These are phyloP conservation scores for Patella depressa DNA, from an alignment of 2,888 invertebrate species.

Conservation along the genomic window DNA sequence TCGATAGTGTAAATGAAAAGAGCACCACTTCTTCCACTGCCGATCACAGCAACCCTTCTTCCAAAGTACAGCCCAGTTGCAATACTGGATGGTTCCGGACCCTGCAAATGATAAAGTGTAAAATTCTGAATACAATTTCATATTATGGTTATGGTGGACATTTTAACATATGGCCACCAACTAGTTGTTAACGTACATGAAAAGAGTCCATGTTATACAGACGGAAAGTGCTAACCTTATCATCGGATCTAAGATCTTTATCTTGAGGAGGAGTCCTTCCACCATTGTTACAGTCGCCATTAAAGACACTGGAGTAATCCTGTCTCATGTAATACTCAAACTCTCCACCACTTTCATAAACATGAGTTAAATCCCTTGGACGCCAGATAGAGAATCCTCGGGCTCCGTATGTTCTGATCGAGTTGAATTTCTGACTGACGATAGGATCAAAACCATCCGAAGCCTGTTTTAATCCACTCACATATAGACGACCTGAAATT, in stretches of 20 bases:
- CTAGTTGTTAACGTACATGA: no score
- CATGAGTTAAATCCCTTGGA: neutral
- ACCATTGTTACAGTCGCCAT: neutral
- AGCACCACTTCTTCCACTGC: neutral
- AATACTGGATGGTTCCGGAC: slow-evolving; percentile 1
- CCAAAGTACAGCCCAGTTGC: neutral
- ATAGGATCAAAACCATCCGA: neutral
- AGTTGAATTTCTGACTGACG: neutral
- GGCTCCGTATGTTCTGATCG: slow-evolving; percentile 2
- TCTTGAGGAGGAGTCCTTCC: neutral
- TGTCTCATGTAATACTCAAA: slow-evolving; percentile 4
- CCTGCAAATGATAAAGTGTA: neutral
- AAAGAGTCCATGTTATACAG: neutral
- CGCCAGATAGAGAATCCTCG: slow-evolving; percentile 15
- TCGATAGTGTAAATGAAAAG: slow-evolving; percentile 13
- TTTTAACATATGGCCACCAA: no score
- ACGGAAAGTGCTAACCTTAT: neutral
- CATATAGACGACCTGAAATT: neutral
- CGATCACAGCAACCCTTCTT: slow-evolving; percentile 8
- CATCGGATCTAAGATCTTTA: neutral
- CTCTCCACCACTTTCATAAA: slow-evolving; percentile 15
- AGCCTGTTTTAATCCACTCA: neutral
- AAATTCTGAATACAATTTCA: no score
- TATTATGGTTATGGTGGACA: no score
- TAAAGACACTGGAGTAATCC: slow-evolving; percentile 3